Conservation (phyloP, 2,888 invertebrate species). For the Drosophila limbata region DNA sequence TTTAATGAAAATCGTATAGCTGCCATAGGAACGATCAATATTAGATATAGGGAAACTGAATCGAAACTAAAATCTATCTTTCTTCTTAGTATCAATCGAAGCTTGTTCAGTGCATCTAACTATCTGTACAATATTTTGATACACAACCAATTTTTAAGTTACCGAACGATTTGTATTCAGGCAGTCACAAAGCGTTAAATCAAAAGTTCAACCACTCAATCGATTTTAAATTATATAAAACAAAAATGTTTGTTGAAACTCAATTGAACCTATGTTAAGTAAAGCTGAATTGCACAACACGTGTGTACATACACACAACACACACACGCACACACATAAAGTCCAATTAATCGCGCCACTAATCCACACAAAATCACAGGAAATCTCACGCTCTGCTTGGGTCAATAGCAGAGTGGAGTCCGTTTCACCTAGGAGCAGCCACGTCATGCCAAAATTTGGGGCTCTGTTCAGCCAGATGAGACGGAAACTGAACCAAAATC, state of each 20-base stretch:
- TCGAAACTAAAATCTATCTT: too few species aligned
- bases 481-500: slow-evolving; percentile 7
- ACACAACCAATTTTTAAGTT: too few species aligned
- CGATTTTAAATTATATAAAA: slow-evolving; percentile 8
- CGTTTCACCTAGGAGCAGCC: neutral
- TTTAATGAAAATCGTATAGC: too few species aligned
- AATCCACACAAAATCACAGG: slow-evolving; percentile 64
- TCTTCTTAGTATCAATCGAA: neutral
- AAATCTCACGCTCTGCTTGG: slow-evolving; percentile 50
- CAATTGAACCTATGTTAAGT: slow-evolving; percentile 13
- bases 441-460: neutral
- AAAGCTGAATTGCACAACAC: slow-evolving; percentile 3
- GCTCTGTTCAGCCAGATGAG: slow-evolving; percentile 23
- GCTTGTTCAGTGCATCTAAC: neutral
- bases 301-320: neutral
- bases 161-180: neutral
- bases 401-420: slow-evolving; percentile 45
- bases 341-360: slow-evolving; percentile 63
- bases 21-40: too few species aligned
- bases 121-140: too few species aligned
- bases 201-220: neutral
- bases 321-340: slow-evolving; percentile 5
- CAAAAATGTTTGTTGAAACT: neutral
- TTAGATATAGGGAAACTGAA: too few species aligned
- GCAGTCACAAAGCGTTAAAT: neutral